These are phyloP conservation scores for Taenioides sp. DNA, from an alignment of 2,797 vertebrate genomes.

Conservation along the genomic window DNA sequence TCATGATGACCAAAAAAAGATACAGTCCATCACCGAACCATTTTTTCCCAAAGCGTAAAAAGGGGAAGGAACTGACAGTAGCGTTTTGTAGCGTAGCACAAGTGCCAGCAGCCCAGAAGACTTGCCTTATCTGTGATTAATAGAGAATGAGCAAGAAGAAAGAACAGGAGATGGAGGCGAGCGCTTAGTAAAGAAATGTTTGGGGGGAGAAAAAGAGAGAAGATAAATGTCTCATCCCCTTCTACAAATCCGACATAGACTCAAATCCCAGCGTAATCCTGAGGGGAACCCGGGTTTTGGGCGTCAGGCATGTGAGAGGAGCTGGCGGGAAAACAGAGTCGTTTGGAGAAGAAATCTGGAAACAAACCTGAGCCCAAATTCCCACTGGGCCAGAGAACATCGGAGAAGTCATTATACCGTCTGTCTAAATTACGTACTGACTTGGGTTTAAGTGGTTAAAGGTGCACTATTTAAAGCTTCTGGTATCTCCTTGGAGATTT, in stretches of 20 bases:
- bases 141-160: slow-evolving; percentile 42
- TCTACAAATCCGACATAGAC: slow-evolving; percentile 71
- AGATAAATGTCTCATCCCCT: slow-evolving; percentile 70
- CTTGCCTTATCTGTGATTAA: slow-evolving; percentile 63
- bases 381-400: slow-evolving; percentile 26
- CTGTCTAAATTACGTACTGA: slow-evolving; percentile 22
- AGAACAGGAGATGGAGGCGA: slow-evolving; percentile 42
- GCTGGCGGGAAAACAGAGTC: slow-evolving; percentile 43
- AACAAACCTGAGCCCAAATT: slow-evolving; percentile 46
- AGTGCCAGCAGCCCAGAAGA: slow-evolving; percentile 59
- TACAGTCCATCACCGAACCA: slow-evolving; percentile 51
- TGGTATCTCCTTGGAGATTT: too few species aligned
- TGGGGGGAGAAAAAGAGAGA: slow-evolving; percentile 21
- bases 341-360: slow-evolving; percentile 48
- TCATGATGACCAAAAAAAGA: slow-evolving; percentile 51
- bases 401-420: slow-evolving; percentile 41
- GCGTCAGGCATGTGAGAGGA: slow-evolving; percentile 71
- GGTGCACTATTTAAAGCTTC: neutral
- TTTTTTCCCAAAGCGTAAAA: slow-evolving; percentile 50
- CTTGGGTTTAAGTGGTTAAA: slow-evolving; percentile 19
- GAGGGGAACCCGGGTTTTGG: slow-evolving; percentile 58
- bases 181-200: slow-evolving; percentile 48
- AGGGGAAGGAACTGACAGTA: slow-evolving; percentile 56
- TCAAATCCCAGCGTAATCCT: slow-evolving; percentile 79
- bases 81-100: slow-evolving; percentile 44